A percentile compares a stretch with the other conserved stretches of the same genome.
These are phyloP conservation scores for Crematogaster levior DNA, from an alignment of 2,888 invertebrate species.

Conservation along the genomic window DNA sequence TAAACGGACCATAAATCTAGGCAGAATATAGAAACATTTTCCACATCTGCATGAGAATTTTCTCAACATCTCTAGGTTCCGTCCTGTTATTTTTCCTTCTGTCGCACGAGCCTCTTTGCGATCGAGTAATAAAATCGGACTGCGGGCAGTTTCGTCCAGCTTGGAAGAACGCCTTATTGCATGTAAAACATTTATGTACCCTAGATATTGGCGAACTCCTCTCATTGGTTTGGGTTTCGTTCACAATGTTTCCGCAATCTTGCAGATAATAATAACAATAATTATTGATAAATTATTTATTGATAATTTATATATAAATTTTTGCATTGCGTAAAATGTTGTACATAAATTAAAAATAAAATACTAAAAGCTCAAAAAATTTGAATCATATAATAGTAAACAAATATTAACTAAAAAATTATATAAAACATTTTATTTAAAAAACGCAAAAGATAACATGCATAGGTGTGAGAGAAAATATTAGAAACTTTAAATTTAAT, in stretches of 20 bases:
- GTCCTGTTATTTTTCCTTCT: slow-evolving; percentile 54
- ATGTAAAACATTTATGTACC: slow-evolving; percentile 85
- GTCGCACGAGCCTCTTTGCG: slow-evolving; percentile 71
- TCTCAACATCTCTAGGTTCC: slow-evolving; percentile 76
- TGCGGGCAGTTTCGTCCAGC: slow-evolving; percentile 85
- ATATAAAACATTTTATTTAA: background rate
- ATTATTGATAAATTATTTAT: background rate
- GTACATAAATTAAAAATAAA: background rate
- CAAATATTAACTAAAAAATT: background rate
- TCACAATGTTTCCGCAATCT: slow-evolving; percentile 46
- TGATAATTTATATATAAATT: background rate
- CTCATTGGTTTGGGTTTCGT: slow-evolving; percentile 58
- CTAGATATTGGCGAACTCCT: slow-evolving; percentile 80
- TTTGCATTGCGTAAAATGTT: background rate
- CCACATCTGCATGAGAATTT: slow-evolving; percentile 68
- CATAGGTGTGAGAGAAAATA: too few relatives aligned
- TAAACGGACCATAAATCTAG: background rate
- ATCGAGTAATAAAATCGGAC: slow-evolving; percentile 85
- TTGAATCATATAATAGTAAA: background rate
- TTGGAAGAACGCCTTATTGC: slow-evolving; percentile 84
- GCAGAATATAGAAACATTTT: slow-evolving; percentile 46
- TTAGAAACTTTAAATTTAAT: too few relatives aligned
- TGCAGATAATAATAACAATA: slow-evolving; percentile 47
- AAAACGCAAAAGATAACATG: background rate
- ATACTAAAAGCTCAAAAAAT: background rate